Evolutionary conservation across 2,888 invertebrate species (phyloP), one percentile per base, ranked within the genome.

Genomic region (Cataglyphis cursor): DNA sequence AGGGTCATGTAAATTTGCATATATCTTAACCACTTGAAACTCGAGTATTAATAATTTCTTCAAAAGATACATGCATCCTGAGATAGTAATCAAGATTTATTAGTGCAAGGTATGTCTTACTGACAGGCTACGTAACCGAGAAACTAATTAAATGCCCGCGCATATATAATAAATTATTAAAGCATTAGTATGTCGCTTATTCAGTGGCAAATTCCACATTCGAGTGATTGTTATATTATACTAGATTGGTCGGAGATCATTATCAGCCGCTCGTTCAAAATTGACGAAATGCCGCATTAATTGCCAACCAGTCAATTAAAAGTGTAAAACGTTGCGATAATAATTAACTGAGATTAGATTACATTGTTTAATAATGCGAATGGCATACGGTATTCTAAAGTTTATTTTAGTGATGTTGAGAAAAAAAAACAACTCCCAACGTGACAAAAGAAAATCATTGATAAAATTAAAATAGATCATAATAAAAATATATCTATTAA

Each of bases 21-120:
- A 28, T 15, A 74, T 76, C 28, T 15, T 65, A 76, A 57, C 31
- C 31, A 4, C 31, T 44, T 70, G 78, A 66, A n/a, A 75, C 21
- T 28, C 48, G 65, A 68, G 28, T 28, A 31, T 54, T 68, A 68
- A 41, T 68, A 68, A 15, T 28, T 57, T 5, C 10, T 28, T n/a
- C 31, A 44, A 41, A 28, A 6, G 68, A 76, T 68, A 76, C 38
- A 61, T 57, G 57, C 28, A 59, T 75, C 51, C 15, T 8, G 15
- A 24, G 24, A 70, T 44, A 57, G 10, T 21, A 78, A 57, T 59
- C 41, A 44, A 78, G 59, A 78, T 78, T 78, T 78, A 78, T 78
- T 21, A 4, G 59, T 44, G 15, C 21, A 57, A 31, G 10, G 6
- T 70, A 2, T 57, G 31, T 48, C 70, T 59, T 78, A 78, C 70